phyloP scores from a whole-genome alignment of 2,797 vertebrate genomes.

The Sebastes hubbsi region DNA sequence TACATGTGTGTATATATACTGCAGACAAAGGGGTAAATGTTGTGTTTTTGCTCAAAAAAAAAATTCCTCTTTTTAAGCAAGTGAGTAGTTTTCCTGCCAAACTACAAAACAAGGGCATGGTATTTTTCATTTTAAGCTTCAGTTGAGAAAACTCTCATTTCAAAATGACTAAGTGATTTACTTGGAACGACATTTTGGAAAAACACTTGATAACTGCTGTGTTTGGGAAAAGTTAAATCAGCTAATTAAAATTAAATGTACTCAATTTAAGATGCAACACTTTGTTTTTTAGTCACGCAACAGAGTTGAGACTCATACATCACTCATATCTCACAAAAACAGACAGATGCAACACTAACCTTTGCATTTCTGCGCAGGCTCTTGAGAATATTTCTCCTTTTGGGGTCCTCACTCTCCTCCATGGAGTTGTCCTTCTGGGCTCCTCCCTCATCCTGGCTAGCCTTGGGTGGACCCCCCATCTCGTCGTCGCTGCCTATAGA shows the following conservation, averaged over 20 bases:
- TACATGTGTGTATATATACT: neutral
- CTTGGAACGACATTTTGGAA: neutral
- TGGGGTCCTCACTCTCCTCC: conserved; percentile 90
- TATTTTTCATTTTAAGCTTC: neutral
- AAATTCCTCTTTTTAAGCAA: neutral
- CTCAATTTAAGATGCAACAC: neutral
- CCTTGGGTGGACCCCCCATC: conserved; percentile 87
- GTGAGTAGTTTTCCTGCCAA: neutral
- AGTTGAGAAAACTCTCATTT: neutral
- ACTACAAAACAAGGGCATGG: neutral
- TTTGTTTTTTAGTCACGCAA: neutral
- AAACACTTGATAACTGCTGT: neutral
- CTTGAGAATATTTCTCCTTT: conserved; percentile 91
- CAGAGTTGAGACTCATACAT: neutral
- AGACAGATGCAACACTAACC: conserved; percentile 75
- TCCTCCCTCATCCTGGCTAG: conserved; percentile 86
- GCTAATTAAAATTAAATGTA: neutral
- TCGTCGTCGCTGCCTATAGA: conserved; percentile 95
- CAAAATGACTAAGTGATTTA: neutral
- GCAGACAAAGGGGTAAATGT: neutral
- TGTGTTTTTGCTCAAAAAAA: neutral
- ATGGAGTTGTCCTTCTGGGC: conserved; percentile 90
- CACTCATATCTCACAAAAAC: neutral
- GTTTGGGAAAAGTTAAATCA: neutral
- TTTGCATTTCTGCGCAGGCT: conserved; percentile 92